These are phyloP conservation scores for Hephaestus fuliginosus DNA, from an alignment of 2,797 vertebrate genomes.

Conservation along the genomic window DNA sequence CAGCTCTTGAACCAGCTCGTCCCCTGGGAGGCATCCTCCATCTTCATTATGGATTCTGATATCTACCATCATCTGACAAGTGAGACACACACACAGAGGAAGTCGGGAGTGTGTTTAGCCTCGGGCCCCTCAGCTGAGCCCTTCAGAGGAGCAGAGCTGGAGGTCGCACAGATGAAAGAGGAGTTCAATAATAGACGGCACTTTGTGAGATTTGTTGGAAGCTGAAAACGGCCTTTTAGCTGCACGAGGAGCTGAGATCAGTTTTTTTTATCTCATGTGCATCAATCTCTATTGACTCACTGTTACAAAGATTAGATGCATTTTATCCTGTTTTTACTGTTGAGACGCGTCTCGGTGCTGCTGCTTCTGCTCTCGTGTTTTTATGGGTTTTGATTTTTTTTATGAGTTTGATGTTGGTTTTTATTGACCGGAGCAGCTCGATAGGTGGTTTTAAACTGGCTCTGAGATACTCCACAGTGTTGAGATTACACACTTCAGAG, in stretches of 20 bases:
- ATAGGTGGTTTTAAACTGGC: background rate
- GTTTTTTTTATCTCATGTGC: background rate
- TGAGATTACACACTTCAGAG: background rate
- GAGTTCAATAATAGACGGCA: background rate
- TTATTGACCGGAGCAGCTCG: background rate
- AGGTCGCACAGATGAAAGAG: conserved; percentile 14
- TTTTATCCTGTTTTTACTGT: background rate
- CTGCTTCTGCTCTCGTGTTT: background rate
- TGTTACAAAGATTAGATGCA: background rate
- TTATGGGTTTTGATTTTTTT: conserved; percentile 19
- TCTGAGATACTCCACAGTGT: background rate
- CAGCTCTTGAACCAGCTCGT: conserved; percentile 33
- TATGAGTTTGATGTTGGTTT: background rate
- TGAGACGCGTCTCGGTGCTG: background rate
- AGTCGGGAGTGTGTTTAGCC: conserved; percentile 31
- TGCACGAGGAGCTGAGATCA: conserved; percentile 11
- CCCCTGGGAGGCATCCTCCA: conserved; percentile 38
- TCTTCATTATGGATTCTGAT: conserved; percentile 61
- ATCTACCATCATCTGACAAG: conserved; percentile 53
- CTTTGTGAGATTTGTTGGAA: conserved; percentile 34
- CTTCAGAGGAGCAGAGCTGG: conserved; percentile 19
- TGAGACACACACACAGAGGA: conserved; percentile 34
- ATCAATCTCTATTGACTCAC: conserved; percentile 1
- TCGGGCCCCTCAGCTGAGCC: conserved; percentile 19
- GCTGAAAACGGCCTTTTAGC: conserved; percentile 15